Percentiles rank a stretch among this genome's conserved stretches.
Evolutionary conservation across 2,888 invertebrate genomes (phyloP).

Genomic region (Stenolophus ochropezus): DNA sequence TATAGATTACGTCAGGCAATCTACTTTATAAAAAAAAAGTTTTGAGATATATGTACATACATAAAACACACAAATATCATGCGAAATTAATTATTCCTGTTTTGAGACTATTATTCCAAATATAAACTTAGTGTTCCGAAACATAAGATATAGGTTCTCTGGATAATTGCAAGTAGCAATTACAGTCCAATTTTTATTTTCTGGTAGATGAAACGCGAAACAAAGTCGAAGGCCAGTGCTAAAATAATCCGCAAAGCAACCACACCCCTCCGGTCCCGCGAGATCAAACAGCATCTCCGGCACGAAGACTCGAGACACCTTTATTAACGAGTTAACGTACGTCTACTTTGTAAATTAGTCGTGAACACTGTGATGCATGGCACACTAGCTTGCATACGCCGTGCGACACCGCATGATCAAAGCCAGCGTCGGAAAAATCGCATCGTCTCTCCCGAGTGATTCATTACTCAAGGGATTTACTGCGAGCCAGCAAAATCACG

Average conservation of each 20-base stretch:
- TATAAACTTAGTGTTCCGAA: too few species aligned
- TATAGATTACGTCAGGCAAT: too few species aligned
- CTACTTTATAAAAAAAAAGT: too few species aligned
- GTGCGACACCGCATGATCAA: constrained; percentile 32
- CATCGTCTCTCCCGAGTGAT: background rate
- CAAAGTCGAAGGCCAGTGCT: background rate
- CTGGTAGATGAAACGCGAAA: background rate
- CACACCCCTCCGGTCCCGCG: background rate
- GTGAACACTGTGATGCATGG: constrained; percentile 56
- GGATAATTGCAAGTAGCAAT: background rate
- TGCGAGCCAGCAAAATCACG: background rate
- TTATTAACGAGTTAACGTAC: constrained; percentile 60
- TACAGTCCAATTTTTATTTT: background rate
- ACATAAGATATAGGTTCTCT: too few species aligned
- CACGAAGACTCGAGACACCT: constrained; percentile 52
- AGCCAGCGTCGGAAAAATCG: constrained; percentile 10
- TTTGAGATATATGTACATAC: too few species aligned
- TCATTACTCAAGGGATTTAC: background rate
- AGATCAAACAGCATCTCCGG: constrained; percentile 57
- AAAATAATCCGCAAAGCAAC: background rate
- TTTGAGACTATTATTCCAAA: too few species aligned
- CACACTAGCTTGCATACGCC: constrained; percentile 11
- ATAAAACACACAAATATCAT: too few species aligned
- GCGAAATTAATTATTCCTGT: too few species aligned
- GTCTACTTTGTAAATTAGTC: constrained; percentile 60